A percentile compares a stretch with the other conserved stretches of the same genome.
Evolutionary conservation across 2,888 invertebrate genomes (phyloP).

Genomic region (Amphipyra berbera): DNA sequence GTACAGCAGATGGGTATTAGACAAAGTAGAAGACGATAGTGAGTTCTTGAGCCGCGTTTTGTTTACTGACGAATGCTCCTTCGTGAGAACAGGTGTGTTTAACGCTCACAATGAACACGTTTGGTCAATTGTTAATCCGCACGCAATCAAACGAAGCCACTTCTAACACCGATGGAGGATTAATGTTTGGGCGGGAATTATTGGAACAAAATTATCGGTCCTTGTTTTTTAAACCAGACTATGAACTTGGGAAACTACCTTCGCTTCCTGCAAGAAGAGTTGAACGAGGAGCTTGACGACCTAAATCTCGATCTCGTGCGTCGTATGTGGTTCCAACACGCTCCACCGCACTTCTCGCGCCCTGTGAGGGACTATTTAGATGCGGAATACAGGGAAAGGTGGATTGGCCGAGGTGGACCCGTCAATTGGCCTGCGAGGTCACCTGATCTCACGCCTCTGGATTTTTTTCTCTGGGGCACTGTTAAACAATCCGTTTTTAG

Average conservation of each 20-base stretch:
- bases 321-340: background rate
- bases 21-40: too few species aligned
- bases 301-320: background rate
- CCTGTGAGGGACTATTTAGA: background rate
- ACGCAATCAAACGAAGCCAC: background rate
- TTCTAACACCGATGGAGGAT: background rate
- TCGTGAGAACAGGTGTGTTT: background rate
- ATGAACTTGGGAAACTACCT: background rate
- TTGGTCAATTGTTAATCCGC: background rate
- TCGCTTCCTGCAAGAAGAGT: background rate
- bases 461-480: background rate
- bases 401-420: background rate
- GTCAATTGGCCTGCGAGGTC: background rate
- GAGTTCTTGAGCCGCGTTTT: too few species aligned
- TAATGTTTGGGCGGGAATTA: constrained; percentile 1
- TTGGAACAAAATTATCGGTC: constrained; percentile 8
- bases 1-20: too few species aligned
- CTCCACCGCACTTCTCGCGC: background rate
- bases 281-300: background rate
- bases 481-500: too few species aligned
- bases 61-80: background rate
- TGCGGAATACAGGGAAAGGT: background rate
- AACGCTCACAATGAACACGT: background rate
- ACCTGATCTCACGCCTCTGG: background rate
- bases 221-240: background rate